These are phyloP conservation scores for Clanis bilineata DNA, from an alignment of 2,888 invertebrate genomes.

Conservation along the genomic window DNA sequence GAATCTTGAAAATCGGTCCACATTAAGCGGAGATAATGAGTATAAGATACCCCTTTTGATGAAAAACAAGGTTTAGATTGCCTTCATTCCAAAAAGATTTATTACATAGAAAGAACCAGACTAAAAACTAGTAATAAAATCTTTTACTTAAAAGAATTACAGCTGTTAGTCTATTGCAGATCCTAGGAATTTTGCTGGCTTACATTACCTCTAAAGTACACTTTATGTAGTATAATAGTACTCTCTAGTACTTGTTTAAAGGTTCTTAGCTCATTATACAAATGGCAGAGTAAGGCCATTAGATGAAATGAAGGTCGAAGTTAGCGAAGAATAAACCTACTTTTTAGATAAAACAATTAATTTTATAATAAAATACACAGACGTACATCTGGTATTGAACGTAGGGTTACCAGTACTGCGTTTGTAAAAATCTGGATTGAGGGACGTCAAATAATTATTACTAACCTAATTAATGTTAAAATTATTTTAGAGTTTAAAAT, in stretches of 20 bases:
- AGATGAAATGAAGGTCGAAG: neutral
- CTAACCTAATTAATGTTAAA: no score
- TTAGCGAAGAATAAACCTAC: neutral
- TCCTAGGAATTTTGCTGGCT: neutral
- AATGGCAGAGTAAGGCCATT: neutral
- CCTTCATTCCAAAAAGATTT: no score
- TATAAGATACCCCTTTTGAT: no score
- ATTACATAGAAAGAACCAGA: no score
- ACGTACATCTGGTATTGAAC: neutral
- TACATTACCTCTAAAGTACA: no score
- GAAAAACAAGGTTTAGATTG: no score
- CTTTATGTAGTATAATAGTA: neutral
- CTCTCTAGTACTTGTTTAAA: neutral
- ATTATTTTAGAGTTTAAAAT: no score
- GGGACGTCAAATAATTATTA: neutral
- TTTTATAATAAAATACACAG: neutral
- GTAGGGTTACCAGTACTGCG: neutral
- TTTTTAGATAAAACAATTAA: neutral
- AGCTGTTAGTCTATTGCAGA: no score
- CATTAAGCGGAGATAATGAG: no score
- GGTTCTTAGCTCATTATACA: neutral
- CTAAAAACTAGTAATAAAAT: no score
- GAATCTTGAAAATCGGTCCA: no score
- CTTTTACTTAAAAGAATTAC: no score
- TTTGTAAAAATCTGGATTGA: neutral